These are phyloP conservation scores for Silurus lanzhouensis DNA, from an alignment of 2,797 vertebrate genomes.

Conservation along the genomic window DNA sequence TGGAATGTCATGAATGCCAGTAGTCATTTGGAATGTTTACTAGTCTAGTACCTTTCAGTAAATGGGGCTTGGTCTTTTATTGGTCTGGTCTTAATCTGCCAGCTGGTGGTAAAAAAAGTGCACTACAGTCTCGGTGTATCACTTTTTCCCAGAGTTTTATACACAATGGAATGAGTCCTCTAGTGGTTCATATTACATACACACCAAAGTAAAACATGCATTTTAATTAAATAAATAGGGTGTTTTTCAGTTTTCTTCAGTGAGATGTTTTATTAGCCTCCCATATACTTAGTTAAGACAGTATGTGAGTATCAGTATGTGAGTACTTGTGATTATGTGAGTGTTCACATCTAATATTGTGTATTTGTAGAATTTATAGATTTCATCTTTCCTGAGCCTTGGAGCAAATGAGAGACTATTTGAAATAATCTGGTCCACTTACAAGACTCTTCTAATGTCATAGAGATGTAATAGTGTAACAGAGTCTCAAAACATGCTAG, in stretches of 20 bases:
- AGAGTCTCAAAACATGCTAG: background rate
- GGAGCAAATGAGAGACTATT: background rate
- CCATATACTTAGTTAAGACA: background rate
- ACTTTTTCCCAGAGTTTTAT: background rate
- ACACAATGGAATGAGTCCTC: background rate
- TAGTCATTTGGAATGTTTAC: background rate
- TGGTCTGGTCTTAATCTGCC: conserved; percentile 25
- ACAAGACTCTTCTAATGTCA: background rate
- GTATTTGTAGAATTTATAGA: background rate
- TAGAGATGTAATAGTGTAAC: background rate
- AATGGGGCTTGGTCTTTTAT: background rate
- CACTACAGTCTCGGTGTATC: background rate
- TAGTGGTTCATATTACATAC: background rate
- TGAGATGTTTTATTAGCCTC: background rate
- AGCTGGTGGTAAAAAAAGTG: conserved; percentile 19
- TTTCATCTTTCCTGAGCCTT: background rate
- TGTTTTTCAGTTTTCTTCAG: too few species aligned
- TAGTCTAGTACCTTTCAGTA: background rate
- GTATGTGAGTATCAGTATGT: background rate
- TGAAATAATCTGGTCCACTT: background rate
- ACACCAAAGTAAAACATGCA: background rate
- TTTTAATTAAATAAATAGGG: too few species aligned
- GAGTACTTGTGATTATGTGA: background rate
- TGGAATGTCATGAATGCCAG: background rate
- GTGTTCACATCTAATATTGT: background rate